Conservation (phyloP, 2,797 vertebrate species). For the Rallus crepitans region DNA sequence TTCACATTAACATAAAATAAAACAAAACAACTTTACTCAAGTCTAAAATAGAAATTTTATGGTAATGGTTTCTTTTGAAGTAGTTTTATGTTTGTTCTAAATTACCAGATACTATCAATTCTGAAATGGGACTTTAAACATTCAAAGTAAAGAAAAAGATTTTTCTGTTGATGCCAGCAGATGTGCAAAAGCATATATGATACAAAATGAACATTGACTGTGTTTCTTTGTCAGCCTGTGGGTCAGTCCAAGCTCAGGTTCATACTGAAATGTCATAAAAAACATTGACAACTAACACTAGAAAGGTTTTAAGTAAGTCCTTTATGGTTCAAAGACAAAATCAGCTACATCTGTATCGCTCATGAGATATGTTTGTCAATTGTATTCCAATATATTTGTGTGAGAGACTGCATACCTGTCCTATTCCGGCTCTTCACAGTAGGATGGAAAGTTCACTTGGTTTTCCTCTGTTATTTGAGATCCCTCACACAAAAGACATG, state of each 20-base stretch:
- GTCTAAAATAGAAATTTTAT: background rate
- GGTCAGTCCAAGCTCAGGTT: background rate
- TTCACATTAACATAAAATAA: background rate
- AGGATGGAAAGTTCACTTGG: background rate
- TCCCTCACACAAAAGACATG: background rate
- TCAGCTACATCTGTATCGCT: background rate
- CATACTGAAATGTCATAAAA: background rate
- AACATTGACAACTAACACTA: background rate
- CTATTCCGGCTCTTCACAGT: background rate
- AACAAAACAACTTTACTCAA: accelerated
- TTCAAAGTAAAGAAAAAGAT: background rate
- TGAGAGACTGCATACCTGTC: background rate
- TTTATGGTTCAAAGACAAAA: background rate
- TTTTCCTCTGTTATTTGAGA: background rate
- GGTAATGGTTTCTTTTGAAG: background rate
- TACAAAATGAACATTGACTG: background rate
- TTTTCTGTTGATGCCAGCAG: background rate
- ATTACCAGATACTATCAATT: background rate
- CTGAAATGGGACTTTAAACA: background rate
- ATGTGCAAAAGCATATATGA: background rate
- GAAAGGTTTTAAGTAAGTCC: background rate
- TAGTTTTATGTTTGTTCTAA: background rate
- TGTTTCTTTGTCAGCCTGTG: background rate
- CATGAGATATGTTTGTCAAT: background rate
- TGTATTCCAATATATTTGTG: background rate